Percentiles rank a stretch among this genome's conserved stretches.
These are phyloP conservation scores for Silurus glanis DNA, from an alignment of 2,113 vertebrate species.

Conservation along the genomic window DNA sequence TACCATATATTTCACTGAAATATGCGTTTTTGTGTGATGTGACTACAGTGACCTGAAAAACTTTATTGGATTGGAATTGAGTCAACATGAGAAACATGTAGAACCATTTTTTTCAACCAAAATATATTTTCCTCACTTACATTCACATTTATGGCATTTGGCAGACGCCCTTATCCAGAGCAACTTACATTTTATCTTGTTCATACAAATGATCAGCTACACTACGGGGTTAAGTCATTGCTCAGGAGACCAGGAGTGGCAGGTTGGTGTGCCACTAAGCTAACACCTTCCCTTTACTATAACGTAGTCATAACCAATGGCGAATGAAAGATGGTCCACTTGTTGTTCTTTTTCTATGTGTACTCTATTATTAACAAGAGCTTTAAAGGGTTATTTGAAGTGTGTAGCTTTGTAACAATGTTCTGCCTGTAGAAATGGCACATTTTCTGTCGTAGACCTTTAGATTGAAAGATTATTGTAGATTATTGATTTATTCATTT, in stretches of 20 bases:
- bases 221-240: too few relatives aligned
- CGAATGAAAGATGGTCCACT: not conserved
- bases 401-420: not conserved
- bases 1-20: constrained; percentile 5
- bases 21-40: not conserved
- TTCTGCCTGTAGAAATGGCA: not conserved
- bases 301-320: not conserved
- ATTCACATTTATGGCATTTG: too few relatives aligned
- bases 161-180: too few relatives aligned
- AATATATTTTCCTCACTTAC: not conserved
- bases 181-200: too few relatives aligned
- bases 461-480: not conserved
- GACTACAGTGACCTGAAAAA: constrained; percentile 12
- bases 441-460: not conserved
- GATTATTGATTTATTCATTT: too few relatives aligned
- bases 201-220: too few relatives aligned
- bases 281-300: not conserved
- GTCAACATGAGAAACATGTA: constrained; percentile 9
- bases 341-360: not conserved
- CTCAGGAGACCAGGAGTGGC: too few relatives aligned
- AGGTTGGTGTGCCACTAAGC: too few relatives aligned
- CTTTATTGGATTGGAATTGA: not conserved
- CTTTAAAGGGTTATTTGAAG: not conserved
- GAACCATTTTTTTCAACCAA: not conserved
- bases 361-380: not conserved